Percentiles rank a stretch among this genome's conserved stretches.
Evolutionary conservation across 2,888 invertebrate species (phyloP).

Genomic region (Ophioninae sp.): DNA sequence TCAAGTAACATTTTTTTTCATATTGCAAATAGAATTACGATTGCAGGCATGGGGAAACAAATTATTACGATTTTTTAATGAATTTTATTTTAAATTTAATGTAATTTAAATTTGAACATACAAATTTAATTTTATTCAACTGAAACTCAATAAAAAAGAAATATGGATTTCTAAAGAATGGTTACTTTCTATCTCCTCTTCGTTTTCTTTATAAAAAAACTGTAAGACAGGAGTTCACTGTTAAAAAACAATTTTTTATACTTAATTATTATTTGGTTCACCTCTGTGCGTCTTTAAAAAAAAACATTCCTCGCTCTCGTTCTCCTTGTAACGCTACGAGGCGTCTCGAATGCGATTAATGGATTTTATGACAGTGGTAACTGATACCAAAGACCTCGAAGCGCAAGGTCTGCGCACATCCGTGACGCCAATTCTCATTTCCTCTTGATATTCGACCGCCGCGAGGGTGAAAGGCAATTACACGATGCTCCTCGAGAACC

Average conservation of each 20-base stretch:
- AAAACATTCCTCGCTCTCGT: slow-evolving; percentile 3
- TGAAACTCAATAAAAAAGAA: too few species aligned
- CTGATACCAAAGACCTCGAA: slow-evolving; percentile 56
- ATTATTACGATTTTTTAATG: too few species aligned
- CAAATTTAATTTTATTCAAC: too few species aligned
- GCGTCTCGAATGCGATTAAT: slow-evolving; percentile 60
- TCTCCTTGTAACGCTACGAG: slow-evolving; percentile 28
- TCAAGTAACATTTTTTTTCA: too few species aligned
- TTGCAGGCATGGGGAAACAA: too few species aligned
- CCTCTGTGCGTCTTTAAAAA: slow-evolving; percentile 8
- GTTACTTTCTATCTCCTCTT: too few species aligned
- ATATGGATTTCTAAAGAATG: too few species aligned
- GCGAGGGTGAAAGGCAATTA: slow-evolving; percentile 52
- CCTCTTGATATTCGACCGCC: slow-evolving; percentile 18
- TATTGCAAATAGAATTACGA: too few species aligned
- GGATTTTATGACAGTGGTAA: slow-evolving; percentile 59
- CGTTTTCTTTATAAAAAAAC: too few species aligned
- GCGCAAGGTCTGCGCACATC: slow-evolving; percentile 30
- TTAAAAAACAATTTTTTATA: slow-evolving; percentile 22
- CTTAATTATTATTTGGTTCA: slow-evolving; percentile 46
- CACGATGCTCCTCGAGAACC: slow-evolving; percentile 52
- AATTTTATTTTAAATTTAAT: too few species aligned
- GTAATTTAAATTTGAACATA: too few species aligned
- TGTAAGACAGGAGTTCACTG: too few species aligned
- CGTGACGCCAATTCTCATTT: slow-evolving; percentile 32